phyloP scores from a whole-genome alignment of 2,113 vertebrate species.

The Nibea albiflora region DNA sequence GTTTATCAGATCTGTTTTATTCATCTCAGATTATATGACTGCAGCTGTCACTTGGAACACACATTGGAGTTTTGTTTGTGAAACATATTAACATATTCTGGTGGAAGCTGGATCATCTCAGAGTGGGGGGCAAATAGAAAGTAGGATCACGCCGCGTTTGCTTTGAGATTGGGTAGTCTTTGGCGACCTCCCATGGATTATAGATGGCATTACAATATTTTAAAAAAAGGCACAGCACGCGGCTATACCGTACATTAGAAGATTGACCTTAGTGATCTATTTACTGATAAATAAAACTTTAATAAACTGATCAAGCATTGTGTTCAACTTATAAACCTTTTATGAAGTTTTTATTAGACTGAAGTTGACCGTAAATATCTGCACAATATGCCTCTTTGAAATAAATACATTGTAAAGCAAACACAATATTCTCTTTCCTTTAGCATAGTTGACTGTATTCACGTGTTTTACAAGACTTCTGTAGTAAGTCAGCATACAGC shows the following conservation, averaged over 20 bases:
- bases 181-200: conserved; percentile 60
- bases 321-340: accelerated
- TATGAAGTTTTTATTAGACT: background rate
- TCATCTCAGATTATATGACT: background rate
- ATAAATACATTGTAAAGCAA: background rate
- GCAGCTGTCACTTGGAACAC: too few species aligned
- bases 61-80: background rate
- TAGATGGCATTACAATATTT: conserved; percentile 14
- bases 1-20: background rate
- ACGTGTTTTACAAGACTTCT: background rate
- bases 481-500: too few species aligned
- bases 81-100: background rate
- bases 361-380: background rate
- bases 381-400: background rate
- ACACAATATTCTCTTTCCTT: background rate
- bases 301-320: background rate
- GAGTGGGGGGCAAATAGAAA: background rate
- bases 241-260: too few species aligned
- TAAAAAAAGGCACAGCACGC: background rate
- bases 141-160: background rate
- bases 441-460: background rate
- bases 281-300: background rate
- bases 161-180: conserved; percentile 25
- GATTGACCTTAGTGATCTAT: too few species aligned
- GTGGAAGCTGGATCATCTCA: background rate